Conservation (phyloP, 2,797 vertebrate genomes). For the Anas bahamensis region DNA sequence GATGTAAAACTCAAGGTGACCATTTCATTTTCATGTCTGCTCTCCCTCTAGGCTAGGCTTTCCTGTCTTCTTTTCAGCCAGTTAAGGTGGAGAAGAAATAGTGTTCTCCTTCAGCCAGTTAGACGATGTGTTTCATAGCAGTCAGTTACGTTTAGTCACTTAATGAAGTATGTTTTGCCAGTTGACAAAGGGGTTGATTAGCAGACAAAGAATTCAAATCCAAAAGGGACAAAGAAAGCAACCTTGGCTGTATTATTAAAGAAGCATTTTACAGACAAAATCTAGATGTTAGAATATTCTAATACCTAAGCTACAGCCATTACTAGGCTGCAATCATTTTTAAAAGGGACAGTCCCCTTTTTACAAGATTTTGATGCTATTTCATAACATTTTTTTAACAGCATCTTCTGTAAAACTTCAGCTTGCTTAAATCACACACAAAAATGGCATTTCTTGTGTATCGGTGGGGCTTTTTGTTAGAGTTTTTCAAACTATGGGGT, state of each 20-base stretch:
- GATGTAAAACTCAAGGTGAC: neutral
- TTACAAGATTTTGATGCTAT: neutral
- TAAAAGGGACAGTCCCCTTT: neutral
- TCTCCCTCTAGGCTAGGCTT: neutral
- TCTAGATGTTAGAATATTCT: neutral
- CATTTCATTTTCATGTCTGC: neutral
- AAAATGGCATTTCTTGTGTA: neutral
- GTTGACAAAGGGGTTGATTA: neutral
- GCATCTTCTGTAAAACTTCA: neutral
- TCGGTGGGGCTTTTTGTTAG: constrained; percentile 52
- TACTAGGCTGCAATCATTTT: neutral
- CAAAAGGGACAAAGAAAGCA: neutral
- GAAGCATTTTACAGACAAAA: neutral
- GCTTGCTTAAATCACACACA: neutral
- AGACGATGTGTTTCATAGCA: neutral
- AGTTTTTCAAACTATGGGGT: constrained; percentile 81
- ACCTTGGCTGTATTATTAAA: neutral
- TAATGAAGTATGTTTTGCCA: constrained; percentile 38
- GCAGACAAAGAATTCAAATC: neutral
- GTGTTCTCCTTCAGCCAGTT: neutral
- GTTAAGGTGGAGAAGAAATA: neutral
- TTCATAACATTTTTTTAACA: neutral
- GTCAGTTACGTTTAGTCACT: constrained; percentile 35
- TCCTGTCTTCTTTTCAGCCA: constrained; percentile 15
- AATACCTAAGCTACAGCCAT: neutral